A percentile compares a stretch with the other conserved stretches of the same genome.
phyloP scores from a whole-genome alignment of 2,113 vertebrate species.

The Cricetomys ansorgei region DNA sequence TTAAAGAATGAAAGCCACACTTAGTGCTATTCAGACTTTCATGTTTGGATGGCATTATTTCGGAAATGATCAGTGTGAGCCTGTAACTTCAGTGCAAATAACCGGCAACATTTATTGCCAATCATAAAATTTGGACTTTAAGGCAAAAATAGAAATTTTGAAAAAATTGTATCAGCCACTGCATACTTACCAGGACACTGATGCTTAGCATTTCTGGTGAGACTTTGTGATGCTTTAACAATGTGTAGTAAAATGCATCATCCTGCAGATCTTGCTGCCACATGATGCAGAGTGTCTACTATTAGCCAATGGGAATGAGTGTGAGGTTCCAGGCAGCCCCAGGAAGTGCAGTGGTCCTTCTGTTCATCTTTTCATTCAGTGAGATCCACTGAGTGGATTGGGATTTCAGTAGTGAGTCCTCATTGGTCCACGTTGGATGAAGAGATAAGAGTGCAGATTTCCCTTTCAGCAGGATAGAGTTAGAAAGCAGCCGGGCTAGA shows the following conservation, averaged over 20 bases:
- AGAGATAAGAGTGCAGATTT: background rate
- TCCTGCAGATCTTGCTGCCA: no score
- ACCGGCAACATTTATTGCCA: background rate
- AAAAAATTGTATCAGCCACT: background rate
- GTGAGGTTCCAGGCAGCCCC: background rate
- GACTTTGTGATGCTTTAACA: background rate
- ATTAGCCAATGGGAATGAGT: background rate
- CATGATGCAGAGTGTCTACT: background rate
- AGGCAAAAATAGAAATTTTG: background rate
- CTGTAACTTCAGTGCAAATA: background rate
- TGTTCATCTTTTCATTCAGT: background rate
- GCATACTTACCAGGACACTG: background rate
- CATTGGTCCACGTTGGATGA: no score
- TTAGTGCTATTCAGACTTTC: background rate
- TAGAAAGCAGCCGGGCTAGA: no score
- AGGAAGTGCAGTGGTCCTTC: background rate
- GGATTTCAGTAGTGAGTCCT: background rate
- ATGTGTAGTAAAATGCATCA: background rate
- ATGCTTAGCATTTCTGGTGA: background rate
- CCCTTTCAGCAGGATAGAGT: background rate
- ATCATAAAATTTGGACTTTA: background rate
- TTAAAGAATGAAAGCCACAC: background rate
- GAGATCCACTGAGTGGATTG: background rate
- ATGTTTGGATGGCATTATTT: background rate
- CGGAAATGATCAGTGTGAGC: background rate